Evolutionary conservation across 2,113 vertebrate species (phyloP).

Genomic region (Mirza zaza): DNA sequence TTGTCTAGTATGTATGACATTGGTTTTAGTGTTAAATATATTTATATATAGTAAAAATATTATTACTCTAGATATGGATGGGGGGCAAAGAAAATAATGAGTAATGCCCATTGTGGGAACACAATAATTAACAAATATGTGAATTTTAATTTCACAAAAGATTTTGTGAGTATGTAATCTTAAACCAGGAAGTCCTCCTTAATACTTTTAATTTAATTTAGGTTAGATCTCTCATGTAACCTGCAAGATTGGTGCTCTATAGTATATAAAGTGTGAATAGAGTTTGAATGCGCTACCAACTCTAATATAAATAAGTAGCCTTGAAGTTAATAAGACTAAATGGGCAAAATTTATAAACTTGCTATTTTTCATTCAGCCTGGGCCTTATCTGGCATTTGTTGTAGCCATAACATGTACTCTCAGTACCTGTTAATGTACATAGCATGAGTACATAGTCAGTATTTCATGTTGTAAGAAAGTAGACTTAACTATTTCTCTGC

Average conservation of each 20-base stretch:
- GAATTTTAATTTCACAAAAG: conserved; percentile 47
- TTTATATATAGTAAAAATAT: background rate
- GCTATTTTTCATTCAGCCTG: background rate
- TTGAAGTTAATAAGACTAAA: conserved; percentile 47
- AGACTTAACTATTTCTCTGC: background rate
- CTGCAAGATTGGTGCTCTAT: conserved; percentile 33
- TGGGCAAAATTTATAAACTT: conserved; percentile 17
- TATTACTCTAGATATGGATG: background rate
- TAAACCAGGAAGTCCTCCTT: conserved; percentile 1
- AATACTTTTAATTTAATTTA: conserved; percentile 37
- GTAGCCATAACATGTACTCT: background rate
- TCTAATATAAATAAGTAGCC: conserved; percentile 17
- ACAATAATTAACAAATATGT: conserved; percentile 14
- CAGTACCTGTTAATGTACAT: background rate
- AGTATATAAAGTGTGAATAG: conserved; percentile 41
- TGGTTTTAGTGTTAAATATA: conserved; percentile 23
- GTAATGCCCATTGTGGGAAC: background rate
- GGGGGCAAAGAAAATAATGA: conserved; percentile 20
- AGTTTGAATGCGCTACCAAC: conserved; percentile 22
- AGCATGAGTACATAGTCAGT: background rate
- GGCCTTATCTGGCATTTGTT: conserved; percentile 8
- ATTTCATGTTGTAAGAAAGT: conserved; percentile 43
- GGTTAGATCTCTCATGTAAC: background rate
- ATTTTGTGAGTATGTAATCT: conserved; percentile 39
- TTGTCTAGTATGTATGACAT: background rate